Conservation (phyloP, 35 echinoderm and acorn worm genomes). For the Chiridota heheva region DNA sequence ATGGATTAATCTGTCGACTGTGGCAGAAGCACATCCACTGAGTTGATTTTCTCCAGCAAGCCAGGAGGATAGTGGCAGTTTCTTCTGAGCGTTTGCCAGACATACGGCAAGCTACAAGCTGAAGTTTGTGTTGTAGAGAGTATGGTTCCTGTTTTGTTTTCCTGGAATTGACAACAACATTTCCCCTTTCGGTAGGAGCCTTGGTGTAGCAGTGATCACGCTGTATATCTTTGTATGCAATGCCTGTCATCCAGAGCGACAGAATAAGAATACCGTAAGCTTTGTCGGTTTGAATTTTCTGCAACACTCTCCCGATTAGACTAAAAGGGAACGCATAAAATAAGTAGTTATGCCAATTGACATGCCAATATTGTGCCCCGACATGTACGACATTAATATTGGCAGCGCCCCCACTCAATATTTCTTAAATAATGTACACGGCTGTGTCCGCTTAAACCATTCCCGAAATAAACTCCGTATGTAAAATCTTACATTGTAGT, state of each 20-base stretch:
- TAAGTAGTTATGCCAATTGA: constrained; percentile 15
- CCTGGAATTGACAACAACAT: constrained; percentile 13
- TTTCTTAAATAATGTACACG: not conserved
- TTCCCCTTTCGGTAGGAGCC: constrained; percentile 11
- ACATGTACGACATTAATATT: no score
- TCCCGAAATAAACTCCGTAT: no score
- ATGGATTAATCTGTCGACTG: not conserved
- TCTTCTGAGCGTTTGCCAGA: not conserved
- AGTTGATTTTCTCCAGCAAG: no score
- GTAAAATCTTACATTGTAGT: no score
- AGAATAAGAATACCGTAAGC: constrained; percentile 16
- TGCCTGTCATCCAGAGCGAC: constrained; percentile 26
- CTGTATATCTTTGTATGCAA: constrained; percentile 25
- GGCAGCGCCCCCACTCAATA: no score
- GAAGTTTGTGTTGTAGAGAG: not conserved
- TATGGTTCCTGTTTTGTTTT: not conserved
- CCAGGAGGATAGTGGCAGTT: not conserved
- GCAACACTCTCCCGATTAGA: constrained; percentile 3
- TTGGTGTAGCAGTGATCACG: constrained; percentile 13
- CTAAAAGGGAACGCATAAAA: constrained; percentile 43
- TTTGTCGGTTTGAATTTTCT: constrained; percentile 22
- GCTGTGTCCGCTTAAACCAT: no score
- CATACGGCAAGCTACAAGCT: not conserved
- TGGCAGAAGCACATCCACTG: not conserved
- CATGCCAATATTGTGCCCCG: no score